Base-by-base conservation (phyloP, 2,113 vertebrate species). In the Guaruba guarouba region DNA sequence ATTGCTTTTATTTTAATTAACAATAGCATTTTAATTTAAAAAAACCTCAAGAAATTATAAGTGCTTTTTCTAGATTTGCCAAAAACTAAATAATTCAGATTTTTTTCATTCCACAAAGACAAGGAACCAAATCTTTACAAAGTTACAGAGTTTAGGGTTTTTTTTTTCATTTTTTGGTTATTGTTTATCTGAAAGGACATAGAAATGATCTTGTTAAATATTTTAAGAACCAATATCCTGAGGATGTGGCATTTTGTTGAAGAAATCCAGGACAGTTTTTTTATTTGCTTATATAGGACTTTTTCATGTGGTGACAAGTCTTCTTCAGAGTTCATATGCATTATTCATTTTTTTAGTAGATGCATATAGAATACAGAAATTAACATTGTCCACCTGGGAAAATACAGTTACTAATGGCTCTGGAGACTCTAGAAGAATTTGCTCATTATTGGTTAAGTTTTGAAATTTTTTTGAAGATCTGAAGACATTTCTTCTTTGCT, bases 61-160 rank as follows among this genome's bases (percentile, higher is more conserved):
- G 55, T 5, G 5, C 39, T 66, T 70, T 82, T 54, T 17, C 20
- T n/a, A 29, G 11, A 37, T 51, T 62, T 74, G 1, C 3, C 13
- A 48, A 22, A 44, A 41, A 18, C 4, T 37, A 22, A 4, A 31
- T 35, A 31, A 61, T 73, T 54, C 19, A 80, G 20, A 48, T 16
- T 62, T 52, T 69, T 62, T 52, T 23, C 27, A 37, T 64, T 64
- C 27, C 9, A 39, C 7, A 28, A n/a, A 51, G 10, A 67, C 18
- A 64, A 9, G 9, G 41, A 49, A 64, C 0, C 1, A 39, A 63
- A 52, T 41, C 10, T 4, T 52, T 68, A 35, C 5, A 11, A 22
- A 61, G 11, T 74, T 51, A 33, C 4, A 55, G 3, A 1, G 5
- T 7, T 57, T 48, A 4, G 2, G 0, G 3, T 24, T 11, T 15